Base-by-base conservation (phyloP, 2,888 invertebrate species). In the Philonicus albiceps region DNA sequence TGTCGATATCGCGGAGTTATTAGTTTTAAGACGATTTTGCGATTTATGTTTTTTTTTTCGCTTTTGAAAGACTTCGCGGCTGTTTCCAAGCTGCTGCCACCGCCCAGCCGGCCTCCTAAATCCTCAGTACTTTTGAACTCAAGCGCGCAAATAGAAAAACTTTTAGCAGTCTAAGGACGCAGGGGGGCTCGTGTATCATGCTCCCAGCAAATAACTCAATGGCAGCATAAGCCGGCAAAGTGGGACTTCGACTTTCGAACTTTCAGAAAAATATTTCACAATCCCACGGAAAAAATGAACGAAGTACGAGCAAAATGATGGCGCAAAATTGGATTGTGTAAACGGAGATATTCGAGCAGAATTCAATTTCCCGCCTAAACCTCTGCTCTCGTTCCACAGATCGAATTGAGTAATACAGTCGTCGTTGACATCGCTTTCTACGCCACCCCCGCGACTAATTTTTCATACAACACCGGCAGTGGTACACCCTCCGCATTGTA, bases 121-220 rank as follows among this genome's bases (percentile, higher is more conserved):
- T 37, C 16, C 34, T 76, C 11, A 8, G 76, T 76, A n/a, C n/a
- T 76, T 76, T 37, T 8, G 37, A 76, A 43, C 11, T 40, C 19
- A 43, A 76, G 40, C 34, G 64, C 64, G 40, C 37, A 34, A 76
- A 76, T 76, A 76, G 76, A 40, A 76, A 76, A 76, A 76, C 37
- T 76, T 76, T 76, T 76, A 64, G 64, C 64, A 64, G 27, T 64
- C 27, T 64, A 37, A 76, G 40, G 22, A 40, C 19, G 5, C 37
- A 7, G 40, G 22, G 22, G 8, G 22, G 27, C 40, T 34, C 76
- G 76, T 76, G 76, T 40, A 76, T 76, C 76, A 76, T 37, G 76
- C 76, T 40, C 40, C 13, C 22, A 76, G 40, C 37, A 31, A 76
- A 76, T 76, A 76, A 37, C 40, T 76, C 76, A 37, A 34, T 34